A percentile compares a stretch with the other conserved stretches of the same genome.
Evolutionary conservation across 2,888 invertebrate species (phyloP).

Genomic region (Desoria tigrina): DNA sequence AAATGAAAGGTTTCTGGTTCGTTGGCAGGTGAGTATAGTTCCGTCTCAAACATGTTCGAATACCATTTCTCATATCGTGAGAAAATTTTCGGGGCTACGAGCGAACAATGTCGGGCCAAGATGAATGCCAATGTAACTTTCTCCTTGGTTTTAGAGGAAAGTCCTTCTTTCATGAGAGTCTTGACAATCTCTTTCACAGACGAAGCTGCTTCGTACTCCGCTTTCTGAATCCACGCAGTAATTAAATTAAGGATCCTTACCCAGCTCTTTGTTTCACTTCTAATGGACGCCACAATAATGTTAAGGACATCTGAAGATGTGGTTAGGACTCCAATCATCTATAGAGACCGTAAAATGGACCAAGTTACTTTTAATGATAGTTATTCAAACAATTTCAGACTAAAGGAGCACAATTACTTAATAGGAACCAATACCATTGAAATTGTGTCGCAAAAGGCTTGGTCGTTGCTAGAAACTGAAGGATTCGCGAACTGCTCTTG

Average conservation of each 20-base stretch:
- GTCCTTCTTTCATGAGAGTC: conserved; percentile 37
- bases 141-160: conserved; percentile 27
- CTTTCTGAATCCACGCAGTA: conserved; percentile 39
- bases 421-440: conserved; percentile 22
- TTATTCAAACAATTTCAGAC: neutral
- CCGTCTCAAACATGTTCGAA: conserved; percentile 42
- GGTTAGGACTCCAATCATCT: conserved; percentile 41
- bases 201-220: conserved; percentile 30
- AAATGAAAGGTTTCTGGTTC: conserved; percentile 40
- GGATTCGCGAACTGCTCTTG: conserved; percentile 44
- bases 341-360: too few relatives aligned
- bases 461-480: conserved; percentile 5
- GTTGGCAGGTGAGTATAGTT: conserved; percentile 42
- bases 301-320: conserved; percentile 28
- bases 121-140: conserved; percentile 44
- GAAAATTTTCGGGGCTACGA: conserved; percentile 41
- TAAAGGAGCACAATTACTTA: neutral
- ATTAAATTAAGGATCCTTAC: conserved; percentile 37
- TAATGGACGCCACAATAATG: conserved; percentile 19
- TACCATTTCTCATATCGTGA: conserved; percentile 51
- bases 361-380: neutral
- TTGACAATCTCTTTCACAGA: conserved; percentile 43
- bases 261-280: conserved; percentile 40
- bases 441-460: conserved; percentile 13
- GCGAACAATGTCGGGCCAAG: conserved; percentile 48